Percentiles rank a stretch among this genome's conserved stretches.
These are phyloP conservation scores for Macrobrachium rosenbergii DNA, from an alignment of 1,140 invertebrate species.

Conservation along the genomic window DNA sequence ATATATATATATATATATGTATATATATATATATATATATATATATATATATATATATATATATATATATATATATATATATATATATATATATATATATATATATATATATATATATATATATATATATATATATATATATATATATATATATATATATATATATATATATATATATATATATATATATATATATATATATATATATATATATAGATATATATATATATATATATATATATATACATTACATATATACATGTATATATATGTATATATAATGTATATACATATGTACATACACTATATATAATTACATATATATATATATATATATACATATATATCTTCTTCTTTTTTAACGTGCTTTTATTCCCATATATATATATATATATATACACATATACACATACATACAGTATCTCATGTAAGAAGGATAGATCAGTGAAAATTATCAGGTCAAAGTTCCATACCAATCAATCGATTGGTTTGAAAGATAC, in stretches of 20 bases:
- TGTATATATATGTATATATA: not conserved
- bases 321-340: too few relatives aligned
- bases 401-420: too few relatives aligned
- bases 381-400: too few relatives aligned
- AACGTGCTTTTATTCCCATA: too few relatives aligned
- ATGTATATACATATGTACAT: too few relatives aligned
- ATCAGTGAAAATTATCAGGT: too few relatives aligned
- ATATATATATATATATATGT: not conserved
- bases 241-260: not conserved
- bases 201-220: not conserved
- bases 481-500: too few relatives aligned
- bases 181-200: not conserved
- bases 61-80: not conserved
- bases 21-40: not conserved
- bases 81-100: not conserved
- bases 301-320: too few relatives aligned
- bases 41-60: not conserved
- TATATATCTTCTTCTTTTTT: too few relatives aligned
- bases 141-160: conserved; percentile 17
- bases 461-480: too few relatives aligned
- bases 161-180: not conserved
- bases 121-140: conserved; percentile 20
- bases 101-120: not conserved
- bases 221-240: not conserved
- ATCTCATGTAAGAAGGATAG: too few relatives aligned